Evolutionary conservation across 2,797 vertebrate genomes (phyloP).

Genomic region (Girardinus metallicus): DNA sequence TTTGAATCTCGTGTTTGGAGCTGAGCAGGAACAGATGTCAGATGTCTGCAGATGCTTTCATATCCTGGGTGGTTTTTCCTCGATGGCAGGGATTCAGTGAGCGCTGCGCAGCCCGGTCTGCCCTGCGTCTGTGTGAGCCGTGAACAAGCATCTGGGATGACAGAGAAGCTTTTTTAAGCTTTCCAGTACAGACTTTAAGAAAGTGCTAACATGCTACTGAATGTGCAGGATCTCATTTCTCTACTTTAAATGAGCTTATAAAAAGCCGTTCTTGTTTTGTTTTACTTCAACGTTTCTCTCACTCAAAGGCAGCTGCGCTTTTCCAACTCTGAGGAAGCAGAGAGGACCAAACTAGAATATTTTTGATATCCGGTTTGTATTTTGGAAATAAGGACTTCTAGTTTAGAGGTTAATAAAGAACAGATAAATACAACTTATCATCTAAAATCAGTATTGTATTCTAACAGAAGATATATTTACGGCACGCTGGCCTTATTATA

Average conservation of each 20-base stretch:
- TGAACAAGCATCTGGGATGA: neutral
- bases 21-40: neutral
- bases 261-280: neutral
- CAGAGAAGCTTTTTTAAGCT: neutral
- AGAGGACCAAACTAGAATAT: slow-evolving; percentile 58
- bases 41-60: neutral
- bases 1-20: neutral
- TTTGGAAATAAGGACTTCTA: slow-evolving; percentile 32
- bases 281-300: neutral
- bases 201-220: slow-evolving; percentile 24
- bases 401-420: slow-evolving; percentile 2
- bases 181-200: neutral
- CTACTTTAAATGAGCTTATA: slow-evolving; percentile 9
- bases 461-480: slow-evolving; percentile 1
- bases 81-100: neutral
- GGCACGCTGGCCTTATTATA: neutral
- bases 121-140: neutral
- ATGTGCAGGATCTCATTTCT: slow-evolving; percentile 42
- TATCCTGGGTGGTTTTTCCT: neutral
- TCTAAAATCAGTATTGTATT: neutral
- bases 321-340: slow-evolving; percentile 15
- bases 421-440: neutral
- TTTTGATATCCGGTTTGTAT: slow-evolving; percentile 60
- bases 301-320: slow-evolving; percentile 54
- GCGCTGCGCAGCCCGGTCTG: neutral